Evolutionary conservation across 2,797 vertebrate species (phyloP), one percentile per base, ranked within the genome.

Genomic region (Sebastolobus altivelis): DNA sequence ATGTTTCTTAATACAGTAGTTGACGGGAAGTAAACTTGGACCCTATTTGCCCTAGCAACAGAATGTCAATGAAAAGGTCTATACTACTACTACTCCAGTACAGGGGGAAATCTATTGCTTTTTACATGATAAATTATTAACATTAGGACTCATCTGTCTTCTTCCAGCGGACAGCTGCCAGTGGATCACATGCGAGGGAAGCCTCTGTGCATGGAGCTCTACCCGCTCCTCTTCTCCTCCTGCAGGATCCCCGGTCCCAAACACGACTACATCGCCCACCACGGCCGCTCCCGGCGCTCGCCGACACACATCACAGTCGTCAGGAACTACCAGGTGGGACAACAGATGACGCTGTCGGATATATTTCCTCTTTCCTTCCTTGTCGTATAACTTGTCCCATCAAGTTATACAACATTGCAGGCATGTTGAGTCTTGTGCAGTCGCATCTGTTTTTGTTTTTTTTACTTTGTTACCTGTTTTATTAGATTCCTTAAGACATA

Each of bases 231-330:
- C 87, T 96, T 97, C 91, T 96, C 96, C 33, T 96, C 96, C 81
- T 96, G 96, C 80, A 94, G 96, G 82, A 94, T 97, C 85, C 96
- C 96, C 0, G 96, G 96, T 1, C 94, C 94, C 74, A 97, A 96
- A 72, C 96, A 96, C 35, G 96, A 97, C 89, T 86, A 94, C 33
- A 87, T 97, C 14, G 85, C 94, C 35, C 94, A 95, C 81, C 74
- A 96, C 2, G 93, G 94, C 22, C 91, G 76, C 46, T 75, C 89
- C 2, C 94, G 94, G 0, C 93, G 93, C 4, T 90, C 91, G 0
- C 95, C 96, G 0, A 91, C 94, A 0, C 96, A 96, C 92, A 96
- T 97, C 92, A 97, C 96, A 0, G 96, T 97, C 8, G 96, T 96
- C 88, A 88, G 96, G 70, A 97, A 97, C 92, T 97, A 95, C 90